Base-by-base conservation (phyloP, 1,140 invertebrate species). In the Achroia grisella region DNA sequence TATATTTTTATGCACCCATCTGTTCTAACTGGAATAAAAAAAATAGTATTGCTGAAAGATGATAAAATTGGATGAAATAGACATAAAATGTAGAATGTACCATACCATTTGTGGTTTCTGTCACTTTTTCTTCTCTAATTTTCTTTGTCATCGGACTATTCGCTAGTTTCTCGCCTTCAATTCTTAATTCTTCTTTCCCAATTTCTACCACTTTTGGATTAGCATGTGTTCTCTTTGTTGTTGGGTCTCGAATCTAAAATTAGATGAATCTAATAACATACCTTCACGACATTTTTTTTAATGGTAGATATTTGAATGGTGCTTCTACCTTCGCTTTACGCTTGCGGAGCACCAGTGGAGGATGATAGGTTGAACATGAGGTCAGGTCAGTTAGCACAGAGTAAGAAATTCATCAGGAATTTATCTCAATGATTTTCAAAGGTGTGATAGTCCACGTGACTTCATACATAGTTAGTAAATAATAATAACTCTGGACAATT, bases 181-280 rank as follows among this genome's bases (percentile, higher is more conserved):
- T 34, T 13, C 13, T 34, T 12, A 12, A 8, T 34, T 34, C 33
- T 34, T 4, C 4, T n/a, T n/a, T 37, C n/a, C 17, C 17, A 3
- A 23, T 23, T 23, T 23, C 17, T 23, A 23, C 6, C 17, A 23
- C 17, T 23, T 23, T 23, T 23, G 9, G 4, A 6, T 11, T 37
- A 6, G 13, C 14, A 9, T 17, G 10, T 14, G 9, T 1, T 5
- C 6, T 10, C 9, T 37, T 37, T 10, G 10, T 37, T 10, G 10
- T 17, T 37, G 35, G 35, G 10, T 37, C 35, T 2, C 35, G 35
- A 10, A 37, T 17, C 35, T 37, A 15, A 37, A 37, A 29, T 29
- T 10, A 29, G 28, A 29, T 10, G 28, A 29, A 29, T 29, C 28
- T 10, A 29, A n/a, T n/a, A n/a, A n/a, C n/a, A n/a, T n/a, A n/a